Base-by-base conservation (phyloP, 2,888 invertebrate genomes). In the Tricholauxania praeusta region DNA sequence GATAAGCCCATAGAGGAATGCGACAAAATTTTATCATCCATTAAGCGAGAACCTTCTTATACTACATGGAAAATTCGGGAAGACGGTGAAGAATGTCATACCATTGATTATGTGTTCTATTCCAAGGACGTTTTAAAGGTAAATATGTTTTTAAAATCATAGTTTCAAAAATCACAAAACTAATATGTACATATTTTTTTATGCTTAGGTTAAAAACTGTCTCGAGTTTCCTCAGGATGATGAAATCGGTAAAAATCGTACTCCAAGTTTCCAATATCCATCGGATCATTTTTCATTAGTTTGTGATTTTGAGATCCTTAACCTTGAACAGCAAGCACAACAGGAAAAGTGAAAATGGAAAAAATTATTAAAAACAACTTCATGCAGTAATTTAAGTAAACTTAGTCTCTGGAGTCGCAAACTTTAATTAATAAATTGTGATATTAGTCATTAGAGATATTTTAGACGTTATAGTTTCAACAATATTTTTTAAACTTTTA, bases 201-300 rank as follows among this genome's bases (percentile, higher is more conserved):
- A 14, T 39, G 8, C 8, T 39, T 28, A 86, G 87, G 83, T 87
- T 12, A 84, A 83, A 73, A 87, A 87, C 77, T 87, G 87, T 71
- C 76, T 87, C 59, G 83, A 84, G 32, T 89, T 93, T 74, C 93
- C 94, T 0, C 88, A 89, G 0, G 92, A 88, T 52, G 90, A 91
- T 32, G 91, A 92, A 78, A 90, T 94, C 70, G 93, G 93, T 1
- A 87, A 89, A 68, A 89, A 90, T 78, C 88, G 92, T 63, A 90
- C 93, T 32, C 94, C 94, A 3, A 92, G 92, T 69, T 89, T 89
- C 77, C 86, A 88, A 68, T 94, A 93, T 86, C 93, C 94, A 0
- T 94, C 93, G 1, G 94, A 94, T 88, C 94, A 94, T 83, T 91
- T 94, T 80, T 92, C 93, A 0, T 88, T 94, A 74, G 91, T 91